phyloP scores from a whole-genome alignment of 2,797 vertebrate genomes.

The Coregonus suidteri region DNA sequence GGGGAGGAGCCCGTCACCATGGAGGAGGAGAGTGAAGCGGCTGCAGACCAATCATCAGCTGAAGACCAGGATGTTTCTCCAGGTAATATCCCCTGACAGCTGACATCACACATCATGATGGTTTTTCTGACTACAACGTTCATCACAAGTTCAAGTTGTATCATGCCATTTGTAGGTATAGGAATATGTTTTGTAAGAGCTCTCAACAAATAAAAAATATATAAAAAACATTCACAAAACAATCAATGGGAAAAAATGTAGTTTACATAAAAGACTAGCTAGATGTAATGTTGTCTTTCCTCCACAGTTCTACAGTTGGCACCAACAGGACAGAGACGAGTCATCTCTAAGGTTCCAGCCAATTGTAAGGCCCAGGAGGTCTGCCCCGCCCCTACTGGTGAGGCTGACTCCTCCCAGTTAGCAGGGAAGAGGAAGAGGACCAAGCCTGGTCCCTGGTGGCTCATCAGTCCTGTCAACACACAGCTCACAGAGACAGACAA shows the following conservation, averaged over 20 bases:
- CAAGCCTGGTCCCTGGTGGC: slow-evolving; percentile 62
- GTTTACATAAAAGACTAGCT: too few species aligned
- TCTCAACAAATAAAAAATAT: not conserved
- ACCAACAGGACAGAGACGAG: slow-evolving; percentile 21
- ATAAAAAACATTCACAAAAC: slow-evolving; percentile 7
- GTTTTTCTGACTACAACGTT: not conserved
- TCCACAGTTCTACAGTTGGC: too few species aligned
- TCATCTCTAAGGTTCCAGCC: slow-evolving; percentile 6
- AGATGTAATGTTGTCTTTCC: too few species aligned
- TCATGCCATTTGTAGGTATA: not conserved
- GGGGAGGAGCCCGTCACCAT: not conserved
- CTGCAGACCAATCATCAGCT: too few species aligned
- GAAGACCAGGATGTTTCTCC: not conserved
- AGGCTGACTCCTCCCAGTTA: slow-evolving; percentile 29
- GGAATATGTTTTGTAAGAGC: not conserved
- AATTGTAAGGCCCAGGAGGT: slow-evolving; percentile 12
- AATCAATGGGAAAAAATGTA: too few species aligned
- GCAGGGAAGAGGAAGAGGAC: slow-evolving; percentile 58
- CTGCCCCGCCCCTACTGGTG: not conserved
- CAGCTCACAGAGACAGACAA: slow-evolving; percentile 26
- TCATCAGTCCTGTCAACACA: slow-evolving; percentile 10
- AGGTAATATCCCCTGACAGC: slow-evolving; percentile 36
- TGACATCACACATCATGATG: not conserved
- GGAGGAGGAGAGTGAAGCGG: slow-evolving; percentile 5
- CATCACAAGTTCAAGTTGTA: too few species aligned